Evolutionary conservation across 2,113 vertebrate species (phyloP), one percentile per base, ranked within the genome.

Genomic region (Murina feae): DNA sequence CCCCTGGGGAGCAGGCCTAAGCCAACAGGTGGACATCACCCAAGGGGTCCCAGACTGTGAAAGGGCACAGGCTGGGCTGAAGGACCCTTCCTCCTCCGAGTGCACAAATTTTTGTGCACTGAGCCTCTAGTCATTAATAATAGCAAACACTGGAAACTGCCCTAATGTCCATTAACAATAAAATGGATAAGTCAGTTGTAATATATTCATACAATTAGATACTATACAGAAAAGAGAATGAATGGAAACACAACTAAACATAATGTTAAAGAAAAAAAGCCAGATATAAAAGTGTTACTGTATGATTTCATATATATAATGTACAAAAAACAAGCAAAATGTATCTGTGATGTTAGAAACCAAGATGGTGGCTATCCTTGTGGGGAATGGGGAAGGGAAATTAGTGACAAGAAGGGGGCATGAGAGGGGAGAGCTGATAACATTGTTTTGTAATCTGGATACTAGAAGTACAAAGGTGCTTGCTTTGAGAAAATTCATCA

Each of bases 261-360:
- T 20, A 37, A 75, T 53, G 49, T 20, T 49, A 68, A 71, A 65
- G 49, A 68, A 79, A 94, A 79, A n/a, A 89, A 93, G 69, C 25
- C 63, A 37, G 63, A 30, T 3, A 12, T 35, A 20, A 87, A 66
- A 47, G 23, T 53, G 44, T 32, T 13, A 37, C 39, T 75, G 23
- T 30, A 42, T 20, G 13, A 68, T 37, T 83, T 37, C 10, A 72
- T 35, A 80, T 78, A 32, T 23, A 51, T 8, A 39, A 93, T 55
- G 13, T 30, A 60, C 16, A 69, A 86, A 89, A 89, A 71, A 9
- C 2, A 74, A 53, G 65, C 83, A 88, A 86, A 44, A 49, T 25
- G 76, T n/a, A 49, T 42, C 39, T 39, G 3, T 37, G 63, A 65
- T 6, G 23, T 37, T 30, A n/a, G 49, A 83, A 89, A 49, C n/a